Evolutionary conservation across 2,797 vertebrate species (phyloP).

Genomic region (Ptychadena robeensis): DNA sequence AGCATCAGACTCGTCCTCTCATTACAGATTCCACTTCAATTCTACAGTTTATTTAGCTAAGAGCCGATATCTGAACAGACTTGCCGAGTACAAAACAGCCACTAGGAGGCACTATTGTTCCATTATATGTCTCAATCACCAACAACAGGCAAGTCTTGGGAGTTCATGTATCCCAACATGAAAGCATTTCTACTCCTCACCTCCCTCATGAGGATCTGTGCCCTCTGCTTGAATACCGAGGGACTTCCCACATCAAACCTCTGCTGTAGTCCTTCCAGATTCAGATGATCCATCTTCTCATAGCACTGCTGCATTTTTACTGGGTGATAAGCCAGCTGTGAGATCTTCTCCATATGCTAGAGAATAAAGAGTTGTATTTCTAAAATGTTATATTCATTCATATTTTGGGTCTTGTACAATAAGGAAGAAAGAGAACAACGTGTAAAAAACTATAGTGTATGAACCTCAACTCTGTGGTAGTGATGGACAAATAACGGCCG

Average conservation of each 20-base stretch:
- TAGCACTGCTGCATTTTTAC: conserved; percentile 98
- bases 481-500: too few relatives aligned
- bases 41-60: too few relatives aligned
- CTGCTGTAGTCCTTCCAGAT: conserved; percentile 93
- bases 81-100: background rate
- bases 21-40: too few relatives aligned
- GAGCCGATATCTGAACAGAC: too few relatives aligned
- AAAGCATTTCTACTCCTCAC: conserved; percentile 68
- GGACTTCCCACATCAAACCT: conserved; percentile 89
- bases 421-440: too few relatives aligned
- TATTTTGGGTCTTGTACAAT: background rate
- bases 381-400: background rate
- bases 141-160: background rate
- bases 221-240: conserved; percentile 89
- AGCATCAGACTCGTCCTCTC: too few relatives aligned
- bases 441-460: too few relatives aligned
- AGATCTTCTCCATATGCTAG: conserved; percentile 93
- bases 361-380: background rate
- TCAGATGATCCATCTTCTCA: conserved; percentile 90
- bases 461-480: too few relatives aligned
- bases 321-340: conserved; percentile 93
- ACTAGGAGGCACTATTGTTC: conserved; percentile 5
- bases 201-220: conserved; percentile 96
- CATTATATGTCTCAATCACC: background rate
- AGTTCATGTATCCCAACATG: background rate